phyloP scores from a whole-genome alignment of 2,113 vertebrate genomes.

The Alethe castanea region DNA sequence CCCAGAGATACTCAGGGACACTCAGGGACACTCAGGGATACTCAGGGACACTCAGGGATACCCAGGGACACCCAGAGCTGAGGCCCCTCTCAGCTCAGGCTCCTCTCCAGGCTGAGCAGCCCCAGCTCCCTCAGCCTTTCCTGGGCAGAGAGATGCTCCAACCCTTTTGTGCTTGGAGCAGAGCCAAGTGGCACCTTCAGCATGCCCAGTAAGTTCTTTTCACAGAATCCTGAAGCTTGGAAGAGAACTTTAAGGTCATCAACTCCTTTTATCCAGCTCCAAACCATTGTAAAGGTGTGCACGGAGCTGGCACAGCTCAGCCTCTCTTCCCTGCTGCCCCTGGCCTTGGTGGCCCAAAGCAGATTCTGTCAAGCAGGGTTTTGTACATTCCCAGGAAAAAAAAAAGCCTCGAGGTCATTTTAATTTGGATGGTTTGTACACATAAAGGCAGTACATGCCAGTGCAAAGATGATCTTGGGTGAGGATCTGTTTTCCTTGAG shows the following conservation, averaged over 20 bases:
- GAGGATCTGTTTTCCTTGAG: background rate
- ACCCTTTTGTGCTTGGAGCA: background rate
- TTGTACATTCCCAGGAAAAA: background rate
- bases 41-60: background rate
- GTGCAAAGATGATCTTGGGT: background rate
- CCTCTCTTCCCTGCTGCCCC: background rate
- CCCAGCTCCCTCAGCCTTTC: background rate
- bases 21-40: accelerated
- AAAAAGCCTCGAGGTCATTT: background rate
- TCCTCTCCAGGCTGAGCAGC: background rate
- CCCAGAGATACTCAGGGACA: accelerated
- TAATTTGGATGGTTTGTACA: background rate
- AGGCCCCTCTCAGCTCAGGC: background rate
- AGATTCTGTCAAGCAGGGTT: background rate
- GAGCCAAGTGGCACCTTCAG: background rate
- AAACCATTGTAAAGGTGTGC: background rate
- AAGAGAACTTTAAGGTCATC: background rate
- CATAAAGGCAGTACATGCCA: background rate
- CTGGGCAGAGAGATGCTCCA: background rate
- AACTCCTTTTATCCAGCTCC: background rate
- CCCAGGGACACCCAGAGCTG: background rate
- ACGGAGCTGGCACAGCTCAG: background rate
- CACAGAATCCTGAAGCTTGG: background rate
- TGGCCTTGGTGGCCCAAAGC: background rate
- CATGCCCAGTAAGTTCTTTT: background rate